Conservation (phyloP, 2,113 vertebrate species). For the Geococcyx californianus region DNA sequence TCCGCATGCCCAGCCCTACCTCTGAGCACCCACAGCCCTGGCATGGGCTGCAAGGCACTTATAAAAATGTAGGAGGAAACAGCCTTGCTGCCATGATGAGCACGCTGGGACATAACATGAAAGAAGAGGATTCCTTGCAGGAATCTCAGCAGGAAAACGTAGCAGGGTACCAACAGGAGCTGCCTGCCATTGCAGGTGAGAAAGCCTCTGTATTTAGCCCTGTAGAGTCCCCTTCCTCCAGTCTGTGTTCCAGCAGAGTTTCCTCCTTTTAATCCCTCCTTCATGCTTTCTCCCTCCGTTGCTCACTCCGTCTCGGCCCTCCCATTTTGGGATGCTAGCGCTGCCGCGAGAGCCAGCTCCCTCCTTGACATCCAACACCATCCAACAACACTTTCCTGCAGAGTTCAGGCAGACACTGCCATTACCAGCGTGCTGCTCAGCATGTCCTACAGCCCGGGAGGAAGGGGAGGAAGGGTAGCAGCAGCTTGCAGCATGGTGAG, state of each 20-base stretch:
- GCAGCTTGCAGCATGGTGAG: neutral
- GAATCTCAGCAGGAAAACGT: rapidly evolving
- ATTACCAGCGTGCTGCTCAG: constrained; percentile 40
- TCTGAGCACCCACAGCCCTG: neutral
- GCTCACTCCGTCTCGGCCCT: neutral
- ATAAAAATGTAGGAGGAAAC: neutral
- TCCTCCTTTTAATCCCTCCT: neutral
- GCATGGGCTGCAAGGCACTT: neutral
- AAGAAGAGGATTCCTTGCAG: neutral
- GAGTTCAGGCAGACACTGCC: constrained; percentile 38
- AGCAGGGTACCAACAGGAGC: neutral
- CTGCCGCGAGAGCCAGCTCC: neutral
- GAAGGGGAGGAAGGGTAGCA: neutral
- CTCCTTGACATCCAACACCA: constrained; percentile 57
- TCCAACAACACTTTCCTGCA: constrained; percentile 41
- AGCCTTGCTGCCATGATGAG: rapidly evolving
- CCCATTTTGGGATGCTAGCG: neutral
- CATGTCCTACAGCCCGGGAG: neutral
- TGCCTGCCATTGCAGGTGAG: neutral
- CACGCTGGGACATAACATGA: neutral
- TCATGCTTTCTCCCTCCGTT: neutral
- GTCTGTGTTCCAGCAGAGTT: neutral
- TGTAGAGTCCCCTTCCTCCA: neutral
- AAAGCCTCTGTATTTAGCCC: neutral
- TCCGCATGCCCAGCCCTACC: neutral